Conservation (phyloP, 2,888 invertebrate species). For the Hemistola chrysoprasaria region DNA sequence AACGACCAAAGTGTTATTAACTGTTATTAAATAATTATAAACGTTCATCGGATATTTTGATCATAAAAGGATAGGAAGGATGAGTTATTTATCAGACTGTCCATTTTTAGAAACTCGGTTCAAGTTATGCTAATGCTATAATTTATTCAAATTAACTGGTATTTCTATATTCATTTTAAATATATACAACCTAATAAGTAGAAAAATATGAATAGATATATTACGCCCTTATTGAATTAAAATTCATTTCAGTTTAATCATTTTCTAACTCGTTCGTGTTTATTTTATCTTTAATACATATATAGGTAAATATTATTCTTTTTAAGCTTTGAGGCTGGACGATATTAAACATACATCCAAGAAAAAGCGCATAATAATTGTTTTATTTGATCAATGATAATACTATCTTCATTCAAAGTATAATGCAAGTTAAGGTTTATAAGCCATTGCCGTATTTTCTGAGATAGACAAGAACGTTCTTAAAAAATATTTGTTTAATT, state of each 20-base stretch:
- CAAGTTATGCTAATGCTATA: conserved; percentile 1
- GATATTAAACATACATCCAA: conserved; percentile 64
- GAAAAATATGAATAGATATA: no score
- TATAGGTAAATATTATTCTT: conserved; percentile 45
- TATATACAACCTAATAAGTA: no score
- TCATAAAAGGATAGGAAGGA: conserved; percentile 3
- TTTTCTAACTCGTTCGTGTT: conserved; percentile 34
- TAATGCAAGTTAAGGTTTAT: not conserved
- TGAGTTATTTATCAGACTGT: conserved; percentile 2
- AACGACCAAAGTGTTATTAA: not conserved
- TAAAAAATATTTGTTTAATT: no score
- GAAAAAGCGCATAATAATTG: conserved; percentile 59
- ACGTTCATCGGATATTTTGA: conserved; percentile 1
- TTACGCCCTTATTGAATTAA: no score
- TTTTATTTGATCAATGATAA: conserved; percentile 40
- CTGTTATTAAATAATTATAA: conserved; percentile 11
- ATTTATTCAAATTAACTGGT: conserved; percentile 2
- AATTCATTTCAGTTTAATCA: conserved; percentile 32
- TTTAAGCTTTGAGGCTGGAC: conserved; percentile 44
- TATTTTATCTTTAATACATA: conserved; percentile 31
- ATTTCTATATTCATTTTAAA: conserved; percentile 2
- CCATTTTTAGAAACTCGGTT: conserved; percentile 13
- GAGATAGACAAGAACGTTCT: no score
- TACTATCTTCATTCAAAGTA: conserved; percentile 8
- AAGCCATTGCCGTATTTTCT: no score